phyloP scores from a whole-genome alignment of 2,888 invertebrate genomes.

The Drosophila siamana region DNA sequence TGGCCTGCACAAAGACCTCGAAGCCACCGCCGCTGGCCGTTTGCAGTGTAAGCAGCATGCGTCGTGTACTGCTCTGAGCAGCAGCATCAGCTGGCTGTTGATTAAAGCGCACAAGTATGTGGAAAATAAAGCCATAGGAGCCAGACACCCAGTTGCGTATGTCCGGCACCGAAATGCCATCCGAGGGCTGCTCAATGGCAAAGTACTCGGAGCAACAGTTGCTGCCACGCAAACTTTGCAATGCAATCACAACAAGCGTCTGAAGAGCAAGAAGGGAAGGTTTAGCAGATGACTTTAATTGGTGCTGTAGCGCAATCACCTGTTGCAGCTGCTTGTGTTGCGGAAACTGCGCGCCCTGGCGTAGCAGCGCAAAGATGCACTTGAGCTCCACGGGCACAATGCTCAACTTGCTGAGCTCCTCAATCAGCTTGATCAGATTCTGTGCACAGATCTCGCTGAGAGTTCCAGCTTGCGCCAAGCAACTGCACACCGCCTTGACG shows the following conservation, averaged over 20 bases:
- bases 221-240: slow-evolving; percentile 82
- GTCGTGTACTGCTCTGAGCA: slow-evolving; percentile 73
- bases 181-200: slow-evolving; percentile 85
- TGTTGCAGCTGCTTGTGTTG: slow-evolving; percentile 83
- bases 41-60: slow-evolving; percentile 86
- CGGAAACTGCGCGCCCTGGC: slow-evolving; percentile 80
- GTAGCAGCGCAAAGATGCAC: slow-evolving; percentile 85
- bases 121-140: slow-evolving; percentile 87
- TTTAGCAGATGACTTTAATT: background rate
- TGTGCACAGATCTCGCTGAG: slow-evolving; percentile 85
- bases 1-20: slow-evolving; percentile 87
- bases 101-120: slow-evolving; percentile 87
- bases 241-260: slow-evolving; percentile 83
- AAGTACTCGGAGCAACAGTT: slow-evolving; percentile 86
- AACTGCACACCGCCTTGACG: slow-evolving; percentile 86
- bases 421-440: slow-evolving; percentile 87
- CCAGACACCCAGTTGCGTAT: slow-evolving; percentile 87
- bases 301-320: slow-evolving; percentile 52
- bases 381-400: slow-evolving; percentile 87
- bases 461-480: slow-evolving; percentile 84
- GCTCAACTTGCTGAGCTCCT: slow-evolving; percentile 87
- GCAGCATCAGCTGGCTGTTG: slow-evolving; percentile 31
- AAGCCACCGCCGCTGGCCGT: slow-evolving; percentile 87
- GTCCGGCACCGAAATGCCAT: slow-evolving; percentile 87
- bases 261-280: slow-evolving; percentile 36